phyloP scores from a whole-genome alignment of 2,888 invertebrate species.

The Silvanus unidentatus region DNA sequence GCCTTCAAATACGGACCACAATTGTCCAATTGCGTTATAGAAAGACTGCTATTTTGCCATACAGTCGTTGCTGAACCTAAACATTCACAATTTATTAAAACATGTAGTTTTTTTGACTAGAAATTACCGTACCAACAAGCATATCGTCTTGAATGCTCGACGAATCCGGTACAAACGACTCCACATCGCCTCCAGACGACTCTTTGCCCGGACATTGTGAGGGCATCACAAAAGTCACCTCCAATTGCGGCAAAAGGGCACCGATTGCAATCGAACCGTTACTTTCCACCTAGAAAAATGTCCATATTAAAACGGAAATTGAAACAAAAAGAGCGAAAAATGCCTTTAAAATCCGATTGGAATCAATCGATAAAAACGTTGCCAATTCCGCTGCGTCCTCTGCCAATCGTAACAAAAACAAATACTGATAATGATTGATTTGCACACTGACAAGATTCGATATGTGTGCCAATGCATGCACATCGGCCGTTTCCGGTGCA shows the following conservation, averaged over 20 bases:
- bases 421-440: slow-evolving; percentile 88
- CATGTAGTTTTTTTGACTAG: background rate
- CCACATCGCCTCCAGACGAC: slow-evolving; percentile 76
- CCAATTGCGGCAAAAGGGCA: slow-evolving; percentile 76
- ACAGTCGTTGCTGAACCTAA: slow-evolving; percentile 36
- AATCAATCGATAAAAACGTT: slow-evolving; percentile 73
- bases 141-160: slow-evolving; percentile 76
- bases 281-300: slow-evolving; percentile 41
- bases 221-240: slow-evolving; percentile 83
- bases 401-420: slow-evolving; percentile 78
- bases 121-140: slow-evolving; percentile 42
- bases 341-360: slow-evolving; percentile 60
- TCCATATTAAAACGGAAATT: background rate
- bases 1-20: slow-evolving; percentile 10
- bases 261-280: slow-evolving; percentile 62
- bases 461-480: slow-evolving; percentile 76
- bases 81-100: slow-evolving; percentile 1
- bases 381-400: slow-evolving; percentile 76
- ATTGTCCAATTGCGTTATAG: slow-evolving; percentile 21
- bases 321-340: no score
- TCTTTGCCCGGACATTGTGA: slow-evolving; percentile 78
- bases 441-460: slow-evolving; percentile 82
- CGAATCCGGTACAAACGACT: slow-evolving; percentile 75
- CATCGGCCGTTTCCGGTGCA: slow-evolving; percentile 51
- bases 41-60: slow-evolving; percentile 34